These are phyloP conservation scores for Micropterix aruncella DNA, from an alignment of 2,888 invertebrate genomes.

Conservation along the genomic window DNA sequence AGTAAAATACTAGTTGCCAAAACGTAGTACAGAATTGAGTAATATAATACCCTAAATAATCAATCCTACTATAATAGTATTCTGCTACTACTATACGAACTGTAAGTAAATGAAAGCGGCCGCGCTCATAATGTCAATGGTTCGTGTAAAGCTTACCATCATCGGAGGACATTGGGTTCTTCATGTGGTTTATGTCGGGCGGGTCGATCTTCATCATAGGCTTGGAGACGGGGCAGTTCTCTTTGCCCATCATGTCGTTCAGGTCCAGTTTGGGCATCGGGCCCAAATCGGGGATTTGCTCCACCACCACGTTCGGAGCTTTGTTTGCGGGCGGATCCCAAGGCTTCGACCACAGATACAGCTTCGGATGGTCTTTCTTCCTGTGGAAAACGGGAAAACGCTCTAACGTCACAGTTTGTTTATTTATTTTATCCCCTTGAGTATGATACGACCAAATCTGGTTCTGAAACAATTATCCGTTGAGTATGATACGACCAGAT, in stretches of 20 bases:
- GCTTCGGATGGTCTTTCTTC: slow-evolving; percentile 70
- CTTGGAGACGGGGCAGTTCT: background rate
- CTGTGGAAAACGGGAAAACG: slow-evolving; percentile 32
- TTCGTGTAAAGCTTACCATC: background rate
- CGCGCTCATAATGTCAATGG: too few relatives aligned
- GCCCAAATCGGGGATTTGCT: background rate
- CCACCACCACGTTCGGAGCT: background rate
- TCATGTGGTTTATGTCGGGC: background rate
- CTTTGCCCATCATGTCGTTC: slow-evolving; percentile 20
- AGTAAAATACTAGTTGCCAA: too few relatives aligned
- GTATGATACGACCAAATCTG: too few relatives aligned
- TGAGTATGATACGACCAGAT: too few relatives aligned
- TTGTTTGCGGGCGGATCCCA: slow-evolving; percentile 47
- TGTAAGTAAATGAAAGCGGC: too few relatives aligned
- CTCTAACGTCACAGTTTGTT: background rate
- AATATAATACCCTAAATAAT: too few relatives aligned
- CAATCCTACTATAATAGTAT: too few relatives aligned
- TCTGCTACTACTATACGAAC: too few relatives aligned
- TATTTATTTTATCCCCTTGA: too few relatives aligned
- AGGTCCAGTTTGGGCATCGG: slow-evolving; percentile 22
- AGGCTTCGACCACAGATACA: slow-evolving; percentile 76
- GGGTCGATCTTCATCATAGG: background rate
- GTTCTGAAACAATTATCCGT: too few relatives aligned
- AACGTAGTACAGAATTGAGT: too few relatives aligned
- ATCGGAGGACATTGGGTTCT: background rate